Evolutionary conservation across 53 echinoderm and acorn worm species (phyloP).

Genomic region (Pentamera pediparva): DNA sequence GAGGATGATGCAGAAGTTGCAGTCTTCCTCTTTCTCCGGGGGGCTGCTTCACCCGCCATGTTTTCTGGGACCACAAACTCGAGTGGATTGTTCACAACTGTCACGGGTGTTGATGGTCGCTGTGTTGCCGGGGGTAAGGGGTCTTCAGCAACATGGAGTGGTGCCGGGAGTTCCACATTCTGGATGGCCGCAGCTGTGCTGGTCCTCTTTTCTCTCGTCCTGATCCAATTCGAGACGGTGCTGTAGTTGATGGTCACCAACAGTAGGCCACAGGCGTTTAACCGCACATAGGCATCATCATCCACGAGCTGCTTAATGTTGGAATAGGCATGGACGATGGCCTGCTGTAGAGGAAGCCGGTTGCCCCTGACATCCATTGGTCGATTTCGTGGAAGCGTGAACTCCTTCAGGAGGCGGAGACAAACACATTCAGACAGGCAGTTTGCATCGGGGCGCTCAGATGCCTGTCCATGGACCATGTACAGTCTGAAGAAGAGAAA

Average conservation of each 20-base stretch:
- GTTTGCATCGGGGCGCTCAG: constrained; percentile 19
- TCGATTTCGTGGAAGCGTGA: neutral
- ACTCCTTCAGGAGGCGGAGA: constrained; percentile 20
- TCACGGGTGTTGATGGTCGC: constrained; percentile 4
- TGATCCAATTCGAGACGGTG: constrained; percentile 20
- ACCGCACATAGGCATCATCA: neutral
- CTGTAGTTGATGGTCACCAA: constrained; percentile 35
- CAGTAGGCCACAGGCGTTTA: neutral
- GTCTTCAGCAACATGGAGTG: neutral
- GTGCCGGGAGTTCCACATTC: neutral
- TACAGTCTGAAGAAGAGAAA: constrained; percentile 27
- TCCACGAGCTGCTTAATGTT: constrained; percentile 32
- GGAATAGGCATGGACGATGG: constrained; percentile 33
- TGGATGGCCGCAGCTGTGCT: constrained; percentile 9
- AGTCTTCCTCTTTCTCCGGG: neutral
- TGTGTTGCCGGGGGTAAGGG: neutral
- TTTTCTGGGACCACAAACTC: constrained; percentile 20
- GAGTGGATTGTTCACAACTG: constrained; percentile 13
- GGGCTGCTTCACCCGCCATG: constrained; percentile 15
- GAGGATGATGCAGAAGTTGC: too few species aligned
- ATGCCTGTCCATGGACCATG: constrained; percentile 34
- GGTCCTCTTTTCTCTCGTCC: constrained; percentile 7
- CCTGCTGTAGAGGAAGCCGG: constrained; percentile 24
- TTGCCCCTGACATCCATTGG: constrained; percentile 11
- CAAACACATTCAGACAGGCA: constrained; percentile 27